Percentiles rank a stretch among this genome's conserved stretches.
These are phyloP conservation scores for Elymnias hypermnestra DNA, from an alignment of 1,140 invertebrate genomes.

Conservation along the genomic window DNA sequence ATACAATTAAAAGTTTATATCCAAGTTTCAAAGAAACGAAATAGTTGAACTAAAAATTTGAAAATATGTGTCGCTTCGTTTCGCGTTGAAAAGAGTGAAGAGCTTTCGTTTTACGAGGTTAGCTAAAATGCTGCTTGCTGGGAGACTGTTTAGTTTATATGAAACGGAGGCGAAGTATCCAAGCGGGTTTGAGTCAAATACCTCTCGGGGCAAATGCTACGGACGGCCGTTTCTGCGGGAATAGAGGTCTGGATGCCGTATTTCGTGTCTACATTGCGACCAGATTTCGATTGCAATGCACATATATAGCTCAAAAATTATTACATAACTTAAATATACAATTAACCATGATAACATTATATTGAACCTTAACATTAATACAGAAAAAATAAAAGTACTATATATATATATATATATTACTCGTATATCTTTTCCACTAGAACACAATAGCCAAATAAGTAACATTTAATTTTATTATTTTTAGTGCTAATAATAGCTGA, in stretches of 20 bases:
- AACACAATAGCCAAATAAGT: no score
- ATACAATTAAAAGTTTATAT: no score
- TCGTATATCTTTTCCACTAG: no score
- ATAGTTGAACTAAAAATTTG: conserved; percentile 44
- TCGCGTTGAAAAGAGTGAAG: conserved; percentile 43
- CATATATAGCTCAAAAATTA: not conserved
- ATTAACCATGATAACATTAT: no score
- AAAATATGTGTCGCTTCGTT: conserved; percentile 59
- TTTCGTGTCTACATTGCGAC: conserved; percentile 39
- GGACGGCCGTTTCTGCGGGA: conserved; percentile 50
- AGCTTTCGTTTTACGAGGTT: conserved; percentile 61
- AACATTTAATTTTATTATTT: no score
- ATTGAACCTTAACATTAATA: no score
- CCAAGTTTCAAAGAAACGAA: not conserved
- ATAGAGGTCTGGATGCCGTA: conserved; percentile 38
- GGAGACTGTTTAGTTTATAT: conserved; percentile 59
- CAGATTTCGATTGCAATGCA: not conserved
- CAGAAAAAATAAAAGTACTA: no score
- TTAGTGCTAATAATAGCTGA: no score
- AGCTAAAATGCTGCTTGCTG: conserved; percentile 57
- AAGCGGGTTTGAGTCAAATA: conserved; percentile 51
- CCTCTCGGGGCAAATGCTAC: conserved; percentile 53
- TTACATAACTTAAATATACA: no score
- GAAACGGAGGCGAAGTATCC: conserved; percentile 55
- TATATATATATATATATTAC: no score